Evolutionary conservation across 2,797 vertebrate genomes (phyloP).

Genomic region (Kryptopterus vitreolus): DNA sequence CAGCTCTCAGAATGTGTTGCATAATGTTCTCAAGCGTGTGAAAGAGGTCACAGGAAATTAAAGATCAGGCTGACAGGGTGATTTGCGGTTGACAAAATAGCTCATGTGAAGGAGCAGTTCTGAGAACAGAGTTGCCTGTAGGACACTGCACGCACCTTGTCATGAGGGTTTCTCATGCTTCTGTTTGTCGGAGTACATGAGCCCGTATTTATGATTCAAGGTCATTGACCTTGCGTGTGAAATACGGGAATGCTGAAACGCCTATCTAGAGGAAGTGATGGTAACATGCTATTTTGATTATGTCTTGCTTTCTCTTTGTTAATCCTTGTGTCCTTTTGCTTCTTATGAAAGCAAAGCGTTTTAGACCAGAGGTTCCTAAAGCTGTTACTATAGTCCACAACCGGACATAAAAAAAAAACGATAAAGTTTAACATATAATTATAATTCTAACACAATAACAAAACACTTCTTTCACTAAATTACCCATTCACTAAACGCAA

Average conservation of each 20-base stretch:
- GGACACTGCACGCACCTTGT: neutral
- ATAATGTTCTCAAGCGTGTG: constrained; percentile 62
- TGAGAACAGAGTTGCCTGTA: constrained; percentile 1
- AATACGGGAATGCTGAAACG: constrained; percentile 27
- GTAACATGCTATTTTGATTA: constrained; percentile 30
- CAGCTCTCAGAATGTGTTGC: constrained; percentile 64
- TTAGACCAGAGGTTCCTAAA: constrained; percentile 29
- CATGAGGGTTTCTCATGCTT: neutral
- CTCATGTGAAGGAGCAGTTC: constrained; percentile 2
- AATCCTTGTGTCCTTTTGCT: constrained; percentile 9
- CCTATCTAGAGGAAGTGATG: constrained; percentile 11
- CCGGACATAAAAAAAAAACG: neutral
- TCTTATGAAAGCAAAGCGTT: constrained; percentile 35
- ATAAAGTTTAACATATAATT: neutral
- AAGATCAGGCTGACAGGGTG: constrained; percentile 7
- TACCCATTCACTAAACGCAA: neutral
- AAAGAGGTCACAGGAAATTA: constrained; percentile 46
- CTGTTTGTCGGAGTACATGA: constrained; percentile 36
- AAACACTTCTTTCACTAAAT: neutral
- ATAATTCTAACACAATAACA: neutral
- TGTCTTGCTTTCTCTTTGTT: constrained; percentile 26
- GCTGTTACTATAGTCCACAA: neutral
- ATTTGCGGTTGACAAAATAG: constrained; percentile 34
- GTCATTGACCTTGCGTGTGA: constrained; percentile 26
- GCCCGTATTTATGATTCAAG: constrained; percentile 25